Evolutionary conservation across 2,113 vertebrate genomes (phyloP).

Genomic region (Bostrychus sinensis): DNA sequence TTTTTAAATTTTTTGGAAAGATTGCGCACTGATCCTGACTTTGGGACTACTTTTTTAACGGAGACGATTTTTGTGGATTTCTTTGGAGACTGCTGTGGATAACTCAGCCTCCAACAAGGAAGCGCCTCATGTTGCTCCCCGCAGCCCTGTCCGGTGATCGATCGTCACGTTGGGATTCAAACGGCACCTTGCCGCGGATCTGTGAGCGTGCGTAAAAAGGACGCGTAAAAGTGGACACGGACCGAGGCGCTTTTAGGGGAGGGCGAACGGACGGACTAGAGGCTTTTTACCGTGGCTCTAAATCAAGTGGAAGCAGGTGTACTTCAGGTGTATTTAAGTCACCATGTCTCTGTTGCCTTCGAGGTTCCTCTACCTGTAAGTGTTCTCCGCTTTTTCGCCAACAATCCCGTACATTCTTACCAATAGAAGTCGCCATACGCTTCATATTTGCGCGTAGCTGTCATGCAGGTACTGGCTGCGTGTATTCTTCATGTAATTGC

Average conservation of each 20-base stretch:
- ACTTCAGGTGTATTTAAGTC: conserved; percentile 75
- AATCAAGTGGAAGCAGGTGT: conserved; percentile 82
- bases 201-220: conserved; percentile 71
- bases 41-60: conserved; percentile 52
- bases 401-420: conserved; percentile 74
- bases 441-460: conserved; percentile 55
- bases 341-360: conserved; percentile 84
- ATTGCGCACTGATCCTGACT: conserved; percentile 48
- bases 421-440: conserved; percentile 84
- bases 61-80: conserved; percentile 42
- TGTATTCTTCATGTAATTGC: conserved; percentile 73
- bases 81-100: conserved; percentile 54
- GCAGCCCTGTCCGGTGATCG: conserved; percentile 68
- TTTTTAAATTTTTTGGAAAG: conserved; percentile 20
- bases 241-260: conserved; percentile 30
- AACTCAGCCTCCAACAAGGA: conserved; percentile 66
- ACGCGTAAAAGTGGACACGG: conserved; percentile 51
- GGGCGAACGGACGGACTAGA: conserved; percentile 49
- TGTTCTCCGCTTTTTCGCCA: conserved; percentile 41
- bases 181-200: conserved; percentile 65
- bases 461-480: conserved; percentile 64
- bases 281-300: conserved; percentile 66
- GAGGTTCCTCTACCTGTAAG: conserved; percentile 85
- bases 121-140: conserved; percentile 80
- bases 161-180: conserved; percentile 73